These are phyloP conservation scores for Limnephilus marmoratus DNA, from an alignment of 2,888 invertebrate genomes.

Conservation along the genomic window DNA sequence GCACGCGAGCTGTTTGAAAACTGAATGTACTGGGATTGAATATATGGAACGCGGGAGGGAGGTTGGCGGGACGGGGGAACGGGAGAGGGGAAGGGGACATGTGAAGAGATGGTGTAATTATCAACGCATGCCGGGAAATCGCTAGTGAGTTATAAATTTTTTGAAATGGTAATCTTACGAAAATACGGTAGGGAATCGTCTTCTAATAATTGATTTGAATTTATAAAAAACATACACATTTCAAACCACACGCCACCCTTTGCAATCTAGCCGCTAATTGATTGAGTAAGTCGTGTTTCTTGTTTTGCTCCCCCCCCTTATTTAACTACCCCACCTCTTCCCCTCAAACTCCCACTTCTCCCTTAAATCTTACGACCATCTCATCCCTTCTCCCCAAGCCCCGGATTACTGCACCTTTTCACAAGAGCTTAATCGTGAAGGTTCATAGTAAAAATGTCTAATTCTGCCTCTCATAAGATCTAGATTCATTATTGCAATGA, in stretches of 20 bases:
- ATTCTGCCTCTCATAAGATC: not conserved
- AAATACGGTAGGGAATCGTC: not conserved
- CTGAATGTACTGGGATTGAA: too few relatives aligned
- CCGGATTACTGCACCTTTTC: not conserved
- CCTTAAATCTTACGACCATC: constrained; percentile 12
- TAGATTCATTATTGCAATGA: not conserved
- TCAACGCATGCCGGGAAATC: too few relatives aligned
- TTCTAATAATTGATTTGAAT: not conserved
- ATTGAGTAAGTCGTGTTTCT: constrained; percentile 64
- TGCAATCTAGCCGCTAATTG: constrained; percentile 60
- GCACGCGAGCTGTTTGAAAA: too few relatives aligned
- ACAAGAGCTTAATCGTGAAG: not conserved
- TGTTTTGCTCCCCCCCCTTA: constrained; percentile 46
- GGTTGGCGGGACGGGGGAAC: too few relatives aligned
- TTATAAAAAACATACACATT: not conserved
- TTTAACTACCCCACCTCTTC: constrained; percentile 20
- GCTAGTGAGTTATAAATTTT: not conserved
- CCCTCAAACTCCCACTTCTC: constrained; percentile 45
- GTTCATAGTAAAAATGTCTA: not conserved
- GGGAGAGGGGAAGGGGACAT: too few relatives aligned
- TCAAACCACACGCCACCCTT: constrained; percentile 25
- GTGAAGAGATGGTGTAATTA: too few relatives aligned
- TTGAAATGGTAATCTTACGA: not conserved
- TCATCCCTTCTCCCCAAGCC: not conserved
- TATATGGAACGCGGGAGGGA: too few relatives aligned